These are phyloP conservation scores for Drosophila tripunctata DNA, from an alignment of 2,888 invertebrate genomes.

Conservation along the genomic window DNA sequence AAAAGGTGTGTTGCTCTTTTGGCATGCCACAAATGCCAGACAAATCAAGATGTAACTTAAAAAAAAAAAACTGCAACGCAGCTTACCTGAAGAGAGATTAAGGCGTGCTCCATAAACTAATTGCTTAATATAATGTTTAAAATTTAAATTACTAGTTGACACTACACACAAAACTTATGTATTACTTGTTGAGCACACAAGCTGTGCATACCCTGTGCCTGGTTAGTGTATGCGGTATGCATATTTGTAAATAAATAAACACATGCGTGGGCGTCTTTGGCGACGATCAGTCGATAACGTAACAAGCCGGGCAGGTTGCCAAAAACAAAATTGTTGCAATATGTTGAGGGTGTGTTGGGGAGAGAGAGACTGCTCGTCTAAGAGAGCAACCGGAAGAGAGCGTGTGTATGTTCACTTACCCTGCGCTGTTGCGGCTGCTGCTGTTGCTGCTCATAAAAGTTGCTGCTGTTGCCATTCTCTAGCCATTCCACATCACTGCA, in stretches of 20 bases:
- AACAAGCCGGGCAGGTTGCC: slow-evolving; percentile 70
- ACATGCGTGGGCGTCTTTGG: slow-evolving; percentile 61
- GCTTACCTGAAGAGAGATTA: background rate
- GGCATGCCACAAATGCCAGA: background rate
- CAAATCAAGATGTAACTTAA: background rate
- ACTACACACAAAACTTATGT: background rate
- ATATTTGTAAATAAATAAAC: slow-evolving; percentile 69
- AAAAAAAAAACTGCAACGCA: background rate
- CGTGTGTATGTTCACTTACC: slow-evolving; percentile 61
- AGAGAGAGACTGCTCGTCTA: background rate
- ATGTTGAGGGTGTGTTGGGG: slow-evolving; percentile 42
- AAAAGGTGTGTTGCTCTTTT: slow-evolving; percentile 6
- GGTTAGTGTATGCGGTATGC: slow-evolving; percentile 26
- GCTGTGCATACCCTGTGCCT: background rate
- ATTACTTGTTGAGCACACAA: background rate
- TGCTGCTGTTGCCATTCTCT: slow-evolving; percentile 64
- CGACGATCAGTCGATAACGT: slow-evolving; percentile 62
- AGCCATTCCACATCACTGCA: slow-evolving; percentile 68
- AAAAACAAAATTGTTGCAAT: slow-evolving; percentile 63
- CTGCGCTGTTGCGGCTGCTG: slow-evolving; percentile 60
- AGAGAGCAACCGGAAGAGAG: slow-evolving; percentile 5
- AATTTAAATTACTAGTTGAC: background rate
- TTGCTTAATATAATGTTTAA: background rate
- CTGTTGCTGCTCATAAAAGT: slow-evolving; percentile 66
- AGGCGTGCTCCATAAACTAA: background rate